Base-by-base conservation (phyloP, 2,797 vertebrate genomes). In the Todus mexicanus region DNA sequence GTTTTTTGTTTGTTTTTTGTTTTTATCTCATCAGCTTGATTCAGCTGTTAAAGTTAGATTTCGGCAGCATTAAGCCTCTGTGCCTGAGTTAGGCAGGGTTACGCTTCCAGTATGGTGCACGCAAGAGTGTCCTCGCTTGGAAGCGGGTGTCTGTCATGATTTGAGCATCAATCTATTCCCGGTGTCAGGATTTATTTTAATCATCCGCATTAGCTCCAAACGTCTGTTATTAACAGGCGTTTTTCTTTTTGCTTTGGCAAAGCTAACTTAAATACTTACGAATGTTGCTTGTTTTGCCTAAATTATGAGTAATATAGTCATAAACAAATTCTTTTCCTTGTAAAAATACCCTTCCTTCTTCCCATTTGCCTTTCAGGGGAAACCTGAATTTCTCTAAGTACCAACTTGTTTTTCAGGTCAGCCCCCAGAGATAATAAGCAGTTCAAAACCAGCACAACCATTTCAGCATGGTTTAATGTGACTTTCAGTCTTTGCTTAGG, bases 321-420 rank as follows among this genome's bases (percentile, higher is more conserved):
- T 91, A 96, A 96, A 94, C 3, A 7, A 92, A 77, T 94, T 95
- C 25, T 38, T 89, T 87, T 90, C 47, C 75, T 87, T 43, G 42
- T 91, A 75, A 95, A 95, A 92, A 90, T 18, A 18, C 9, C 31
- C 77, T 87, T 85, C 48, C 59, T 93, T 95, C 63, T 56, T 96
- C 60, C 66, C 54, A 35, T 86, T 86, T 59, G 65, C 84, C 71
- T 95, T 90, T 92, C 43, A 40, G 56, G 86, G 79, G 57, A 94
- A 92, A 68, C 37, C 29, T 88, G 84, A 71, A 82, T 96, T 97
- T 96, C 90, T 90, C 13, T 76, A 82, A 92, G 72, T 57, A 82
- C 59, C 63, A 91, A 84, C 85, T 96, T 93, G 88, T 87, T 96
- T 96, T 97, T 97, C 91, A 93, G 93, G 85, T 95, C 91, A 84